Conservation (phyloP, 2,888 invertebrate species). For the Hoplodrina ambigua region DNA sequence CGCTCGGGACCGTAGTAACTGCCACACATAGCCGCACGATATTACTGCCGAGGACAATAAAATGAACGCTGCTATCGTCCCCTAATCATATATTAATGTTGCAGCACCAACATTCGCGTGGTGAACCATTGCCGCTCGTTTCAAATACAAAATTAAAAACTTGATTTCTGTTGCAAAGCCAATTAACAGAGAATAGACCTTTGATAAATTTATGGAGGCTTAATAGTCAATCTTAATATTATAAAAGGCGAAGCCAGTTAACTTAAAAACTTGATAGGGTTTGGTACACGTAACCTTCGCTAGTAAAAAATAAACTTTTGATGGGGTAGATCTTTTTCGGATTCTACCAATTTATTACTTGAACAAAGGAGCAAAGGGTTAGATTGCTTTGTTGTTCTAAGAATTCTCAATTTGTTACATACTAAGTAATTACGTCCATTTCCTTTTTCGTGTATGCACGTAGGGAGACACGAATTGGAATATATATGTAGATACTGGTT, state of each 20-base stretch:
- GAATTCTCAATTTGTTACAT: constrained; percentile 44
- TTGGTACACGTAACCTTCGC: constrained; percentile 25
- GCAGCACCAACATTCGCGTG: constrained; percentile 68
- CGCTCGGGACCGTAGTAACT: constrained; percentile 77
- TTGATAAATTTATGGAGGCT: constrained; percentile 65
- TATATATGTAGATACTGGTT: constrained; percentile 13
- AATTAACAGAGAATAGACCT: constrained; percentile 64
- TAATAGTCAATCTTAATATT: constrained; percentile 72
- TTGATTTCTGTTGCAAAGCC: constrained; percentile 71
- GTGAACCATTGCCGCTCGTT: constrained; percentile 62
- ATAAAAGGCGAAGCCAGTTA: constrained; percentile 64
- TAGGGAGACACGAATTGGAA: constrained; percentile 12
- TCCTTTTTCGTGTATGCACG: constrained; percentile 23
- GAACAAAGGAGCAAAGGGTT: constrained; percentile 25
- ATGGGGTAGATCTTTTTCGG: constrained; percentile 27
- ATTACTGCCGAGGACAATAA: constrained; percentile 77
- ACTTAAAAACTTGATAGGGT: constrained; percentile 51
- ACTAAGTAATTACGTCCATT: constrained; percentile 45
- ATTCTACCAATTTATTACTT: constrained; percentile 28
- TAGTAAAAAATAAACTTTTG: constrained; percentile 31
- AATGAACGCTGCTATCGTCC: constrained; percentile 73
- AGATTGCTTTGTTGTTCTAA: constrained; percentile 31
- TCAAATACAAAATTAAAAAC: constrained; percentile 69
- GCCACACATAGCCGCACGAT: constrained; percentile 81
- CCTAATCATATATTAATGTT: constrained; percentile 75